phyloP scores from a whole-genome alignment of 1,140 invertebrate species.

The Conus ventricosus region DNA sequence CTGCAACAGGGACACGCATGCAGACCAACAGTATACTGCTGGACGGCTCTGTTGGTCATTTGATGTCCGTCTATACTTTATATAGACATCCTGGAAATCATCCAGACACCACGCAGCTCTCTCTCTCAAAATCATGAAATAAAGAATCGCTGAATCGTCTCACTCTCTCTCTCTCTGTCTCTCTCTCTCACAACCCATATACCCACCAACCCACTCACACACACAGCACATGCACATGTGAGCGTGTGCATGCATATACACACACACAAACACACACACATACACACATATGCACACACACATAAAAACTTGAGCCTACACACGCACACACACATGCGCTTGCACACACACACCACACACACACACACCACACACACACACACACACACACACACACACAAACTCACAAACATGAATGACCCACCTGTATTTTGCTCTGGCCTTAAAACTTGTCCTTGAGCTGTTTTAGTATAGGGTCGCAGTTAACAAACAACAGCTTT shows the following conservation, averaged over 20 bases:
- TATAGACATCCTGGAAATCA: background rate
- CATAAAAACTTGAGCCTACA: background rate
- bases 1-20: slow-evolving; percentile 63
- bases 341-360: too few species aligned
- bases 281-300: background rate
- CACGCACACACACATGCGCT: too few species aligned
- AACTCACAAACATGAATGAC: slow-evolving; percentile 7
- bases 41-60: too few species aligned
- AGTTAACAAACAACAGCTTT: slow-evolving; percentile 78
- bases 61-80: too few species aligned
- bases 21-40: too few species aligned
- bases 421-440: slow-evolving; percentile 72
- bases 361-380: background rate
- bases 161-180: slow-evolving; percentile 73
- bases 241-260: background rate
- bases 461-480: slow-evolving; percentile 75
- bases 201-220: background rate
- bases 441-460: slow-evolving; percentile 77
- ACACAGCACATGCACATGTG: background rate
- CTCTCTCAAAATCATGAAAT: slow-evolving; percentile 45
- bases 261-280: slow-evolving; percentile 3
- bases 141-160: slow-evolving; percentile 76
- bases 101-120: background rate
- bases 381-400: slow-evolving; percentile 13
- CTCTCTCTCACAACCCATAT: slow-evolving; percentile 75